Evolutionary conservation across 2,797 vertebrate genomes (phyloP).

Genomic region (Bufotes viridis): DNA sequence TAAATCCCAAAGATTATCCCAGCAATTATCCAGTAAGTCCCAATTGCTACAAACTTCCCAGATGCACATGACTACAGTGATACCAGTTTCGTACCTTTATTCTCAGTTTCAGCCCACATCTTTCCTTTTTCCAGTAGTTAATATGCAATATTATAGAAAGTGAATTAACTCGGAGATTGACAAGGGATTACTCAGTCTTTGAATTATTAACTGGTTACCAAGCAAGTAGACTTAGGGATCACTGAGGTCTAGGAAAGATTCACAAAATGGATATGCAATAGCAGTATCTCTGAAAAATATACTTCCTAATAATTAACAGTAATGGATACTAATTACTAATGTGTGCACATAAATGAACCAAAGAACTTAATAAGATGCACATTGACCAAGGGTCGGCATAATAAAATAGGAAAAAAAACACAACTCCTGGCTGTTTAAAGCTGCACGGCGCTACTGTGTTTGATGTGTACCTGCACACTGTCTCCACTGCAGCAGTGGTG

Average conservation of each 20-base stretch:
- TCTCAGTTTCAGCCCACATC: too few species aligned
- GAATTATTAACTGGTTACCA: conserved; percentile 7
- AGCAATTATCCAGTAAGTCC: too few species aligned
- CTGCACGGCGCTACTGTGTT: too few species aligned
- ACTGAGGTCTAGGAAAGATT: not conserved
- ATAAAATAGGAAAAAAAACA: not conserved
- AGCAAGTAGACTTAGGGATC: not conserved
- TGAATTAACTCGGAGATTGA: conserved; percentile 4
- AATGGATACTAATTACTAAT: not conserved
- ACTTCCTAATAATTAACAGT: not conserved
- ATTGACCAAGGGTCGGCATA: not conserved
- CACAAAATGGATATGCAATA: not conserved
- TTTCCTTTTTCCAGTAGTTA: not conserved
- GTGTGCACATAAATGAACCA: not conserved
- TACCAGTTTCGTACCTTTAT: too few species aligned
- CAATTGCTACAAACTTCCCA: too few species aligned
- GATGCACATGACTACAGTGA: too few species aligned
- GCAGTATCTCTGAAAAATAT: not conserved
- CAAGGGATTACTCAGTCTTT: conserved; percentile 8
- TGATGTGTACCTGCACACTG: too few species aligned
- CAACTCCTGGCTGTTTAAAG: not conserved
- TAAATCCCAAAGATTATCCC: too few species aligned
- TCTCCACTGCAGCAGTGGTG: too few species aligned
- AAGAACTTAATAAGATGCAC: not conserved
- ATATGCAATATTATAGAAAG: conserved; percentile 3